Evolutionary conservation across 2,888 invertebrate genomes (phyloP).

Genomic region (Hydraecia micacea): DNA sequence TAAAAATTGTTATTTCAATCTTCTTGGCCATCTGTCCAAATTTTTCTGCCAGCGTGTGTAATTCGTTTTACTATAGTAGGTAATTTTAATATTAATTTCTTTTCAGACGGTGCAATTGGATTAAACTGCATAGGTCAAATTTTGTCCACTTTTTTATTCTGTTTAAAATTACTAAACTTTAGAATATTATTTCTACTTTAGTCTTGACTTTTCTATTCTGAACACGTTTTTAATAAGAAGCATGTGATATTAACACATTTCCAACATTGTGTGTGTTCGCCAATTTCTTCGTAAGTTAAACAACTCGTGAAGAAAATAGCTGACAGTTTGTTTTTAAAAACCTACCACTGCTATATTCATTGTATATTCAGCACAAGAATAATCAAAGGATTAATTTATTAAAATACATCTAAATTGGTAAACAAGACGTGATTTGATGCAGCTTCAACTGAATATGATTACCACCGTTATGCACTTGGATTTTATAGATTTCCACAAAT

Average conservation of each 20-base stretch:
- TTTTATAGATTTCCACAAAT: not conserved
- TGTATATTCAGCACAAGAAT: not conserved
- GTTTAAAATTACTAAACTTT: conserved; percentile 4
- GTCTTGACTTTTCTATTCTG: conserved; percentile 4
- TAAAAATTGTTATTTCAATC: not conserved
- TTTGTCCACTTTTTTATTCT: not conserved
- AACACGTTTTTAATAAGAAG: conserved; percentile 47
- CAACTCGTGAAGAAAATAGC: not conserved
- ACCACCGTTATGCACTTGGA: too few relatives aligned
- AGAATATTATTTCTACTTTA: not conserved
- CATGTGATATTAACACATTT: conserved; percentile 13
- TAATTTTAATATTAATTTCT: not conserved
- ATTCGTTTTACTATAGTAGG: not conserved
- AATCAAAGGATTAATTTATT: too few relatives aligned
- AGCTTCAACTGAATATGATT: not conserved
- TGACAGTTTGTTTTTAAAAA: not conserved
- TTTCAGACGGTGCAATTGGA: not conserved
- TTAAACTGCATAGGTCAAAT: not conserved
- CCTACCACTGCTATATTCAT: not conserved
- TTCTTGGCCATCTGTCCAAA: not conserved
- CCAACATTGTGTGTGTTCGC: not conserved
- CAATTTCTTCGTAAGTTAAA: not conserved
- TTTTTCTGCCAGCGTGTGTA: not conserved
- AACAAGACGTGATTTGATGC: not conserved
- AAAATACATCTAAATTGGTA: not conserved